Evolutionary conservation across 1,140 invertebrate species (phyloP), one percentile per base, ranked within the genome.

Genomic region (Diachasmimorpha longicaudata): DNA sequence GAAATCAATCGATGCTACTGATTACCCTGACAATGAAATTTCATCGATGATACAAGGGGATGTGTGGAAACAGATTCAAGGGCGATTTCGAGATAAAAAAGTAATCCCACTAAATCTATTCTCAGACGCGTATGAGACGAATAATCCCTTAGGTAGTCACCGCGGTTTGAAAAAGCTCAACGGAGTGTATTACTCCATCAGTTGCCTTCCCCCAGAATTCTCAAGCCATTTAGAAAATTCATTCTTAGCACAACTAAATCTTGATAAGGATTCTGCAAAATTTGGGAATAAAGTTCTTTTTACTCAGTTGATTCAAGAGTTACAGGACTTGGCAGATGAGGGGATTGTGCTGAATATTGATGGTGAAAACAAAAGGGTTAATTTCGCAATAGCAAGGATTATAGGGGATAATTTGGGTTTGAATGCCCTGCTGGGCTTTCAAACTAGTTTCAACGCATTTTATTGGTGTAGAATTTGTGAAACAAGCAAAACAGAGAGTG

Each of bases 321-420:
- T 80, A 9, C 46, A 73, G 16, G 44, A 70, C 16, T 75, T 79
- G 63, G 39, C 72, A 75, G 36, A 37, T 14, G 73, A 78, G 37
- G 80, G 80, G 13, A 79, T 81, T 14, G 19, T 52, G 19, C 46
- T 79, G 6, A 77, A 52, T 48, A 55, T 79, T 36, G 63, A 79
- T 72, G 74, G 75, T 46, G n/a, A 72, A 37, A 14, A 70, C 44
- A 48, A 52, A 42, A 39, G 68, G 31, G 69, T 81, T 16, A 76
- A 80, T 75, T 81, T 81, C 68, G 73, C 77, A 66, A 31, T 81
- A 16, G 58, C 75, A 55, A 72, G 74, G n/a, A 67, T 79, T 19
- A 21, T 76, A 11, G 78, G 77, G 0, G 80, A 81, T 63, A 81
- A 81, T 55, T 73, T 81, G 39, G 79, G 77, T 0, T 31, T 80